These are phyloP conservation scores for Heterotilapia buettikoferi DNA, from an alignment of 2,113 vertebrate species.

Conservation along the genomic window DNA sequence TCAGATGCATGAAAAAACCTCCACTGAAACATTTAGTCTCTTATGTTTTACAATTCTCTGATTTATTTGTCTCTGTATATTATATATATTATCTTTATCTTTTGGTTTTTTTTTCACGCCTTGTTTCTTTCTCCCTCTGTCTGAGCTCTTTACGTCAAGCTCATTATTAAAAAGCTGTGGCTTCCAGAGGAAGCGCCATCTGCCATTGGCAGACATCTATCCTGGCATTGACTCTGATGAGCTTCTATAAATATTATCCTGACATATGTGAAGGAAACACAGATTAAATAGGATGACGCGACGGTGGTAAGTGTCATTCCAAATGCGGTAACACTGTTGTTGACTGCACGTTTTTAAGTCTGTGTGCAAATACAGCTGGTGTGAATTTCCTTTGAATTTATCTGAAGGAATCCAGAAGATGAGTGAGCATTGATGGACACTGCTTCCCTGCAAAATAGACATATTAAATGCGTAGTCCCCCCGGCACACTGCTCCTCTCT, in stretches of 20 bases:
- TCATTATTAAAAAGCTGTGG: conserved; percentile 44
- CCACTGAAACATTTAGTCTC: background rate
- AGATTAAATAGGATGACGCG: background rate
- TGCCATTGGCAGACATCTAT: conserved; percentile 50
- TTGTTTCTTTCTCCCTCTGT: background rate
- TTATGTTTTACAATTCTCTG: background rate
- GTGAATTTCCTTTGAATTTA: background rate
- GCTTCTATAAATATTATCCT: conserved; percentile 57
- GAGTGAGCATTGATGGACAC: background rate
- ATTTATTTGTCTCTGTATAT: background rate
- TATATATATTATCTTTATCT: background rate
- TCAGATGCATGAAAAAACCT: background rate
- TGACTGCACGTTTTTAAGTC: background rate
- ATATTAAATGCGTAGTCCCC: background rate
- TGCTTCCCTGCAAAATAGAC: background rate
- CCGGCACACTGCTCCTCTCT: background rate
- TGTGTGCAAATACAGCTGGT: background rate
- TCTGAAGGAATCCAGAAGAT: background rate
- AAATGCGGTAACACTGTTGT: background rate
- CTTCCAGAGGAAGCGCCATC: conserved; percentile 59
- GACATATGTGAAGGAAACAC: conserved; percentile 56
- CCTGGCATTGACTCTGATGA: conserved; percentile 32
- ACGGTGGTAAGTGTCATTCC: background rate
- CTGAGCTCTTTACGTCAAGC: background rate
- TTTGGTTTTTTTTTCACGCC: background rate